A percentile compares a stretch with the other conserved stretches of the same genome.
phyloP scores from a whole-genome alignment of 2,113 vertebrate genomes.

The Dunckerocampus dactyliophorus region DNA sequence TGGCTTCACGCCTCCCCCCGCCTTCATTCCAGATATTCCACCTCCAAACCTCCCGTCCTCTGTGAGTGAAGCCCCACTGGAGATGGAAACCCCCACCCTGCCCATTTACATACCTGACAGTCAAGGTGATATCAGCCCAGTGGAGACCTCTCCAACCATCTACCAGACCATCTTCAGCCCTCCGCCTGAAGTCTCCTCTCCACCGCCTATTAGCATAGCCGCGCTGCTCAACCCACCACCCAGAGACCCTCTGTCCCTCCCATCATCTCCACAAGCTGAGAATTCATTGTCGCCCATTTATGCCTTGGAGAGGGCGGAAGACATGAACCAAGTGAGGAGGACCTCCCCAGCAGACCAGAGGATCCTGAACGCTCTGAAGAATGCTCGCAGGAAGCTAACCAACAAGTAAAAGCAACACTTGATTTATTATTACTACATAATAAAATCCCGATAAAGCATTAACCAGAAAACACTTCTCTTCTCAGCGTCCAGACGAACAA shows the following conservation, averaged over 20 bases:
- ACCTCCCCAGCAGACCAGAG: slow-evolving; percentile 47
- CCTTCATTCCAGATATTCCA: slow-evolving; percentile 30
- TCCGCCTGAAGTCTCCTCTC: slow-evolving; percentile 4
- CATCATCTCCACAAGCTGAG: slow-evolving; percentile 27
- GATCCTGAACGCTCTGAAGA: slow-evolving; percentile 65
- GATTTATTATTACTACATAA: neutral
- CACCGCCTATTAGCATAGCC: neutral
- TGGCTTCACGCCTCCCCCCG: slow-evolving; percentile 15
- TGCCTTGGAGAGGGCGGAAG: slow-evolving; percentile 59
- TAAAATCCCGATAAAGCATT: neutral
- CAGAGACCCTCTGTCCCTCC: neutral
- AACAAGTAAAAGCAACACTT: slow-evolving; percentile 30
- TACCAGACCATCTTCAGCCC: neutral
- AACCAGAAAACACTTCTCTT: slow-evolving; percentile 3
- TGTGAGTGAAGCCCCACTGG: slow-evolving; percentile 19
- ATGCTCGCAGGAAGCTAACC: slow-evolving; percentile 54
- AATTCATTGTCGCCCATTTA: slow-evolving; percentile 37
- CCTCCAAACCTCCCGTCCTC: neutral
- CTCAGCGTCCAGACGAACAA: slow-evolving; percentile 15
- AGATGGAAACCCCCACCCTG: slow-evolving; percentile 26
- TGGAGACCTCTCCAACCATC: slow-evolving; percentile 8
- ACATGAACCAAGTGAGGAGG: slow-evolving; percentile 41
- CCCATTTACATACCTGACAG: slow-evolving; percentile 6
- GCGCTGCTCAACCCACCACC: slow-evolving; percentile 18
- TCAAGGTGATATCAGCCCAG: neutral